phyloP scores from a whole-genome alignment of 2,113 vertebrate genomes.

The human (Homo sapiens) region DNA sequence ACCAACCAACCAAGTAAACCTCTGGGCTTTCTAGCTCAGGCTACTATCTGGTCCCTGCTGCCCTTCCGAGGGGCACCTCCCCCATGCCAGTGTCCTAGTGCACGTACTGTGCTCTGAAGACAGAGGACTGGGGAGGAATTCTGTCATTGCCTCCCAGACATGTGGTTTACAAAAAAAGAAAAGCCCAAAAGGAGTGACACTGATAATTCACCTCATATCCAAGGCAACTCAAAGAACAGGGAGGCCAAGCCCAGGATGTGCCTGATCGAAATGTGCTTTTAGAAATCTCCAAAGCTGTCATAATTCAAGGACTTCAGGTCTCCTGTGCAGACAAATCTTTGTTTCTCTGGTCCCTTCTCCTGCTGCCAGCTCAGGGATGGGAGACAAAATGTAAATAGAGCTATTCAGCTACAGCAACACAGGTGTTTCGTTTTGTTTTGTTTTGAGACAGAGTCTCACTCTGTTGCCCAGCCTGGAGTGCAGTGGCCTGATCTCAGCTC shows the following conservation, averaged over 20 bases:
- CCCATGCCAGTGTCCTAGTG: accelerated
- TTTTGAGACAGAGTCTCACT: too few species aligned
- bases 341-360: not conserved
- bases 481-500: too few species aligned
- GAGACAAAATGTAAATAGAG: not conserved
- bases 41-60: too few species aligned
- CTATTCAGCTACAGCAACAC: not conserved
- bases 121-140: not conserved
- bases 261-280: not conserved
- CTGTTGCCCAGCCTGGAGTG: too few species aligned
- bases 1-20: not conserved
- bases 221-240: constrained; percentile 32
- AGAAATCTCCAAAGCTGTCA: not conserved
- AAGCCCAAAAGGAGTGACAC: not conserved
- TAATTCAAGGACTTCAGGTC: not conserved
- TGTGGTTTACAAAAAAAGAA: not conserved
- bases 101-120: not conserved
- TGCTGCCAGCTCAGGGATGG: not conserved
- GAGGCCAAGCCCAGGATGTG: not conserved
- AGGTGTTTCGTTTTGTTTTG: not conserved
- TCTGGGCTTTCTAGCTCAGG: not conserved
- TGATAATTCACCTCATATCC: not conserved
- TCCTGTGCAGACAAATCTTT: not conserved
- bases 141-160: not conserved
- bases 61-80: not conserved